These are phyloP conservation scores for Parasteatoda lunata DNA, from an alignment of 2,888 invertebrate species.

Conservation along the genomic window DNA sequence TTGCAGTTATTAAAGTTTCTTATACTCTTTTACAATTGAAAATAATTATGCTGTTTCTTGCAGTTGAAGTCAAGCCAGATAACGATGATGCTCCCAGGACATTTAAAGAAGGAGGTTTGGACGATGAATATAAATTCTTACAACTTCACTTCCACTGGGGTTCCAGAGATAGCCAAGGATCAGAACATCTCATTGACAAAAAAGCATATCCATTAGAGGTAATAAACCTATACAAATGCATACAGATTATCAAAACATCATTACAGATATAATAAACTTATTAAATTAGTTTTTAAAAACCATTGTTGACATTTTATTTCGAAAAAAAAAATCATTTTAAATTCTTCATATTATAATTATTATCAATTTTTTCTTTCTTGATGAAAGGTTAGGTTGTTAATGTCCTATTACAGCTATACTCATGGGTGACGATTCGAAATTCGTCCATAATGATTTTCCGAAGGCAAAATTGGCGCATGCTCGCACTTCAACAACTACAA, in stretches of 20 bases:
- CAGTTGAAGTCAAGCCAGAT: slow-evolving; percentile 42
- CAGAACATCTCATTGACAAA: slow-evolving; percentile 85
- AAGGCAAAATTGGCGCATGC: too few species aligned
- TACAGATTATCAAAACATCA: not conserved
- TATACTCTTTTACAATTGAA: too few species aligned
- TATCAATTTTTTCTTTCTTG: too few species aligned
- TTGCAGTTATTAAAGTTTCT: too few species aligned
- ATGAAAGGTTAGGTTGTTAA: too few species aligned
- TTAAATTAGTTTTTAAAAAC: not conserved
- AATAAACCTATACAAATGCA: not conserved
- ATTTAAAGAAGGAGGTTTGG: slow-evolving; percentile 64
- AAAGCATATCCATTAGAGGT: slow-evolving; percentile 78
- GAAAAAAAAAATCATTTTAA: too few species aligned
- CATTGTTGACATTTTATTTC: not conserved
- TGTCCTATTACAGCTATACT: too few species aligned
- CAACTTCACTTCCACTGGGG: slow-evolving; percentile 91
- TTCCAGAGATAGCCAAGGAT: slow-evolving; percentile 82
- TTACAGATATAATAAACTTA: not conserved
- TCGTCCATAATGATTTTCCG: too few species aligned
- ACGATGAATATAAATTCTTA: slow-evolving; percentile 76
- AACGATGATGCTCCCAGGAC: slow-evolving; percentile 38
- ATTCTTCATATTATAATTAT: too few species aligned
- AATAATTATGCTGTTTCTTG: not conserved
- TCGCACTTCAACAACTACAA: too few species aligned
- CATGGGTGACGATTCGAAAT: too few species aligned